Conservation (phyloP, 2,113 vertebrate species). For the Pteropus alecto region DNA sequence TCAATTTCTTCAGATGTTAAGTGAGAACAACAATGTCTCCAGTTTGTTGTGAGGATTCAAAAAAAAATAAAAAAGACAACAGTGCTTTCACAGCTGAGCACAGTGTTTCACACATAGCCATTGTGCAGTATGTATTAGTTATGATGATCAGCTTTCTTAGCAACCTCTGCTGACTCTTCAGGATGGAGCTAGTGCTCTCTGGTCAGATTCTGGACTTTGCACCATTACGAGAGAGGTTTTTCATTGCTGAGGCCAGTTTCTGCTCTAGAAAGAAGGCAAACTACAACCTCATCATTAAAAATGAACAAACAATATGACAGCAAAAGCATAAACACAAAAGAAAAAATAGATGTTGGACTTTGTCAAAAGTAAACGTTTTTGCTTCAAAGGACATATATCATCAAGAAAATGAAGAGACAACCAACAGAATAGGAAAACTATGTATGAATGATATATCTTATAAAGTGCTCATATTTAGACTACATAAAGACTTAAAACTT, state of each 20-base stretch:
- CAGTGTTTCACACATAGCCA: not conserved
- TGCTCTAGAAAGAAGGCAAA: not conserved
- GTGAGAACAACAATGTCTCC: not conserved
- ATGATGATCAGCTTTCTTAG: not conserved
- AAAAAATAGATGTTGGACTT: not conserved
- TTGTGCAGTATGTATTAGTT: not conserved
- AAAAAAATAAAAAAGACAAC: not conserved
- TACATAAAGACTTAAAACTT: not conserved
- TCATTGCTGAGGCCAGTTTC: not conserved
- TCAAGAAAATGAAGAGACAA: not conserved
- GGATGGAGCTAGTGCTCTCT: not conserved
- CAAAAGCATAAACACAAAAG: not conserved
- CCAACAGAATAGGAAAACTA: not conserved
- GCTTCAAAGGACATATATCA: not conserved
- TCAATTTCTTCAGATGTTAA: not conserved
- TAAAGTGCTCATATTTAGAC: not conserved
- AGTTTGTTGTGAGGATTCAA: not conserved
- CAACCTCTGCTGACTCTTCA: not conserved
- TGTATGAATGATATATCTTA: not conserved
- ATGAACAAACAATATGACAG: not conserved
- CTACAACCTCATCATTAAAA: not conserved
- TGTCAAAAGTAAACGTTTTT: not conserved
- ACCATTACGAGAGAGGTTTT: not conserved
- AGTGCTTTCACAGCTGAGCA: not conserved
- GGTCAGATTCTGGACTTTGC: not conserved